A percentile compares a stretch with the other conserved stretches of the same genome.
Conservation (phyloP, 1,140 invertebrate genomes). For the Polypedilum pembai region DNA sequence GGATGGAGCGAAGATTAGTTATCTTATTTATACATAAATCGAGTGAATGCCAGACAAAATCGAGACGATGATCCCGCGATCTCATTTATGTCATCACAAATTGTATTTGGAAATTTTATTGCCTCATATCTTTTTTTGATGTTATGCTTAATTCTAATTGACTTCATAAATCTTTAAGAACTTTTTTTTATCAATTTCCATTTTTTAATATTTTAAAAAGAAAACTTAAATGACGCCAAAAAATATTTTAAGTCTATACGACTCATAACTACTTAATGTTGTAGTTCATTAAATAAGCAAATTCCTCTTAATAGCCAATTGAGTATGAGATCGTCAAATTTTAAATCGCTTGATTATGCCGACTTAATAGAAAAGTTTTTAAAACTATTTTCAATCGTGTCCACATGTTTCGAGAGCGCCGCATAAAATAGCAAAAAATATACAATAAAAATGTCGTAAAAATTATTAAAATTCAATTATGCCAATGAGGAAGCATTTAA, state of each 20-base stretch:
- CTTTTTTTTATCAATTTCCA: neutral
- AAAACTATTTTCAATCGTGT: neutral
- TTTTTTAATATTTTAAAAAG: neutral
- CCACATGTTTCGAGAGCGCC: neutral
- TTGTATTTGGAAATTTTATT: slow-evolving; percentile 20
- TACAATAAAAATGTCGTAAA: neutral
- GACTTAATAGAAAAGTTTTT: neutral
- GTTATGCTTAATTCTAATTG: slow-evolving; percentile 25
- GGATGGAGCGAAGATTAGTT: too few species aligned
- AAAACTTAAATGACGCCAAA: neutral
- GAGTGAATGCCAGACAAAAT: too few species aligned
- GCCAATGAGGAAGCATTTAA: neutral
- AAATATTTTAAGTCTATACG: neutral
- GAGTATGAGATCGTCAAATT: neutral
- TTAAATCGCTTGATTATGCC: neutral
- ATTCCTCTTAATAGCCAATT: slow-evolving; percentile 7
- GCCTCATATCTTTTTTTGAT: neutral
- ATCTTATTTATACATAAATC: too few species aligned
- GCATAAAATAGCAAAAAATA: too few species aligned
- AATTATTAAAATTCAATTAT: slow-evolving; percentile 4
- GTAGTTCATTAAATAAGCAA: neutral
- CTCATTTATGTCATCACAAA: slow-evolving; percentile 12
- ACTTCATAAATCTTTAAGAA: slow-evolving; percentile 21
- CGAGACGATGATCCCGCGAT: neutral
- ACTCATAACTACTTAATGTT: too few species aligned